Conservation (phyloP, 2,113 vertebrate species). For the Morone saxatilis region DNA sequence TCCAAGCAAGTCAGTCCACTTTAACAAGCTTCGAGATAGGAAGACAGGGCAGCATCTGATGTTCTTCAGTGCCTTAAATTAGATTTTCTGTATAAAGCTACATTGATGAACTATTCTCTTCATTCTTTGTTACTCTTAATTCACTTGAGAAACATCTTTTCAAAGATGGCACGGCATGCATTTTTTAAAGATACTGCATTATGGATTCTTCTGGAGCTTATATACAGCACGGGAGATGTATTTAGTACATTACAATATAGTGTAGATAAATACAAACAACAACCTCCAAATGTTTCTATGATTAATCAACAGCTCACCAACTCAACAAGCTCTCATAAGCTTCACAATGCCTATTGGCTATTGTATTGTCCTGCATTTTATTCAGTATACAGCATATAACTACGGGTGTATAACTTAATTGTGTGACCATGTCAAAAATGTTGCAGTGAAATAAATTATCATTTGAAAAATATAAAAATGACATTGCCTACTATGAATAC, state of each 20-base stretch:
- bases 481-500: slow-evolving; percentile 5
- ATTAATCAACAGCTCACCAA: no score
- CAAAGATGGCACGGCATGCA: no score
- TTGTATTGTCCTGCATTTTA: neutral
- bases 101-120: slow-evolving; percentile 9
- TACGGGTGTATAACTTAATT: no score
- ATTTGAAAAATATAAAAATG: neutral
- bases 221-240: no score
- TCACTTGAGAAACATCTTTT: slow-evolving; percentile 5
- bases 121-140: slow-evolving; percentile 8
- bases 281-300: neutral
- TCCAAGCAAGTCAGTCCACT: slow-evolving; percentile 65
- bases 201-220: neutral
- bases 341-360: neutral
- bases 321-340: neutral
- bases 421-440: neutral
- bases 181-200: neutral
- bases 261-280: neutral
- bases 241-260: neutral
- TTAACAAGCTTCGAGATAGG: slow-evolving; percentile 52
- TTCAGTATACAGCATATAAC: neutral
- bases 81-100: slow-evolving; percentile 32
- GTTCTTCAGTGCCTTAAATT: slow-evolving; percentile 55
- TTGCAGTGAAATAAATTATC: neutral
- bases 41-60: slow-evolving; percentile 44